Percentiles rank a stretch among this genome's conserved stretches.
These are phyloP conservation scores for Physocephala rufipes DNA, from an alignment of 2,888 invertebrate species.

Conservation along the genomic window DNA sequence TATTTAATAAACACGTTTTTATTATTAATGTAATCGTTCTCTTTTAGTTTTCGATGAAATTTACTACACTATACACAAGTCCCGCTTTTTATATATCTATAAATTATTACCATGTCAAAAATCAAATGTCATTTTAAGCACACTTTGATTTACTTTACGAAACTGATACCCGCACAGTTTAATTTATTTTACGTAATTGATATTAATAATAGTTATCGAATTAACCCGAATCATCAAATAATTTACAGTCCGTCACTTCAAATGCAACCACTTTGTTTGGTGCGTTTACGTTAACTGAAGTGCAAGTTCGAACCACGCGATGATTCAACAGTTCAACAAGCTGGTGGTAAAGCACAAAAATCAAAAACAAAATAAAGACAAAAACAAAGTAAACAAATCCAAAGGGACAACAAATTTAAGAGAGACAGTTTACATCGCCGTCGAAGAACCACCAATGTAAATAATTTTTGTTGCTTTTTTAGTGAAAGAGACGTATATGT, in stretches of 20 bases:
- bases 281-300: constrained; percentile 55
- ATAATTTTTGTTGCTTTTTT: no score
- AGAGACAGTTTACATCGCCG: no score
- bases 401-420: neutral
- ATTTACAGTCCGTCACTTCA: neutral
- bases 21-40: neutral
- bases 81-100: no score
- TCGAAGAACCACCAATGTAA: no score
- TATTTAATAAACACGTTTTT: neutral
- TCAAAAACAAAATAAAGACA: neutral
- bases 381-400: neutral
- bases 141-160: no score
- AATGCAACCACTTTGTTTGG: constrained; percentile 53
- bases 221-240: no score
- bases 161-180: no score
- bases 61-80: neutral
- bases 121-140: no score
- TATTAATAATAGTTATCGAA: no score
- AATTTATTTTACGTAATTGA: no score
- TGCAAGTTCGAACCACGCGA: constrained; percentile 44
- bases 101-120: no score
- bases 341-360: constrained; percentile 1
- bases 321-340: constrained; percentile 46
- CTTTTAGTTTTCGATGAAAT: neutral
- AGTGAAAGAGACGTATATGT: no score